These are phyloP conservation scores for Grus americana DNA, from an alignment of 2,113 vertebrate species.

Conservation along the genomic window DNA sequence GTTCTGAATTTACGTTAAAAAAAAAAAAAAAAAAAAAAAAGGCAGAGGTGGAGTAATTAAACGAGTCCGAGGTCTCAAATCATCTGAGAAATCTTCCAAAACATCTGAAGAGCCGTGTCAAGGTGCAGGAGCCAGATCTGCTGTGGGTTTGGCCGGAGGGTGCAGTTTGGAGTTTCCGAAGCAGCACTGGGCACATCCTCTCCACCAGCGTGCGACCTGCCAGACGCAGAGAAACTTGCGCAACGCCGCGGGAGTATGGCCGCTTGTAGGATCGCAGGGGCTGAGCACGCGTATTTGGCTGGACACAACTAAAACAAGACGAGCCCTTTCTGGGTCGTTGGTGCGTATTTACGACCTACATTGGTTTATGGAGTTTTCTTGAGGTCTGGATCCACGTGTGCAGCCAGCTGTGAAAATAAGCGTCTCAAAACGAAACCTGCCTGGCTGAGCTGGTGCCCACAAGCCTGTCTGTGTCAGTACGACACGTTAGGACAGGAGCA, in stretches of 20 bases:
- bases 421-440: fast-evolving
- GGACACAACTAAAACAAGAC: fast-evolving
- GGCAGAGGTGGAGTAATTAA: neutral
- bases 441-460: neutral
- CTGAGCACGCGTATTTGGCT: fast-evolving
- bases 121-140: neutral
- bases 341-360: neutral
- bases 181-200: neutral
- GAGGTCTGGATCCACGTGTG: neutral
- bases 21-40: neutral
- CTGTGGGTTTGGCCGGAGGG: fast-evolving
- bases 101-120: neutral
- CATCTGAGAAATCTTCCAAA: neutral
- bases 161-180: neutral
- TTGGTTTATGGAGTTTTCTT: neutral
- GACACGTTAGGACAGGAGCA: fast-evolving
- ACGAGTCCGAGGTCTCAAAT: neutral
- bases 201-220: neutral
- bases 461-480: neutral
- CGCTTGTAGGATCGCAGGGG: neutral
- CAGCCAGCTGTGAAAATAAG: neutral
- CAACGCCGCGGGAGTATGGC: fast-evolving
- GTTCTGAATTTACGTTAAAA: neutral
- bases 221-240: fast-evolving
- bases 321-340: fast-evolving